phyloP scores from a whole-genome alignment of 2,888 invertebrate species.

The Andrena praecox region DNA sequence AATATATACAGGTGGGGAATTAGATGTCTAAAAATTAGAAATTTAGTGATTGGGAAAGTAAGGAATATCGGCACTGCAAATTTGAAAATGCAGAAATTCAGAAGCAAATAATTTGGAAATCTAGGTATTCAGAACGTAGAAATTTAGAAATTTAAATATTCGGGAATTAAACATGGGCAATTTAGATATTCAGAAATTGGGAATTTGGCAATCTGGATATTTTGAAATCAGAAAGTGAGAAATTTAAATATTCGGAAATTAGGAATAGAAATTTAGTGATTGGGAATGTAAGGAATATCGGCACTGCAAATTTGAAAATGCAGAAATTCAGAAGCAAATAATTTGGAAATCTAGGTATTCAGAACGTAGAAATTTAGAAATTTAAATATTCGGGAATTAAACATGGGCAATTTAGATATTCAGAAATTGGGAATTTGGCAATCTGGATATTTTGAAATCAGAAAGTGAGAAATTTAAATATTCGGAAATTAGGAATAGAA shows the following conservation, averaged over 20 bases:
- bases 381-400: background rate
- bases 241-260: background rate
- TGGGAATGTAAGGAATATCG: background rate
- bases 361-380: background rate
- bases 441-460: background rate
- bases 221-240: background rate
- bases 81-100: background rate
- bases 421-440: background rate
- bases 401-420: background rate
- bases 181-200: too few species aligned
- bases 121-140: background rate
- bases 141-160: background rate
- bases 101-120: background rate
- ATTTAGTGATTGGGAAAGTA: background rate
- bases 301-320: background rate
- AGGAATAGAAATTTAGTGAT: background rate
- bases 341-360: background rate
- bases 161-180: background rate
- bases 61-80: background rate
- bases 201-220: background rate
- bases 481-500: background rate
- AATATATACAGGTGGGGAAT: background rate
- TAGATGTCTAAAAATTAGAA: background rate
- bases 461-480: background rate
- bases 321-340: background rate